Percentiles rank a stretch among this genome's conserved stretches.
Evolutionary conservation across 2,797 vertebrate genomes (phyloP).

Genomic region (Gymnodraco acuticeps): DNA sequence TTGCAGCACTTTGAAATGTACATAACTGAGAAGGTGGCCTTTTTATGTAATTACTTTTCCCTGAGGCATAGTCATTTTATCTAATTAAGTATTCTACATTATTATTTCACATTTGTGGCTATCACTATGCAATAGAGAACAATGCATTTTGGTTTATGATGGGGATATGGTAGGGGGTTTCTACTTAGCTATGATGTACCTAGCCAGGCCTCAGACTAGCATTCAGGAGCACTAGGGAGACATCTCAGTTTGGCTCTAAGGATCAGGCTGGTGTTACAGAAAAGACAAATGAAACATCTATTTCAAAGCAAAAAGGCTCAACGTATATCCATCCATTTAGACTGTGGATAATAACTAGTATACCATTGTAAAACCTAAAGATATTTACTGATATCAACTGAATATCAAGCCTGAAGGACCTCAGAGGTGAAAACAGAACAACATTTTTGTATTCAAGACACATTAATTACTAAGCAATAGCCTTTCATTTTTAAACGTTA

Average conservation of each 20-base stretch:
- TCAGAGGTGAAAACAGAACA: neutral
- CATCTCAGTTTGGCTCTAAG: too few relatives aligned
- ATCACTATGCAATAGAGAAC: neutral
- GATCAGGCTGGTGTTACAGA: neutral
- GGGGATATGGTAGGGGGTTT: neutral
- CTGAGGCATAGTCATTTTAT: neutral
- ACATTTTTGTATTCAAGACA: neutral
- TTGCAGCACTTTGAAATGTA: neutral
- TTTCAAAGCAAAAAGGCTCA: slow-evolving; percentile 14
- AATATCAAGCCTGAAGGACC: too few relatives aligned
- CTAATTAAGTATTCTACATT: slow-evolving; percentile 4
- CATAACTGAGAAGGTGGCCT: slow-evolving; percentile 1
- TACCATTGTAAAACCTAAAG: slow-evolving; percentile 1
- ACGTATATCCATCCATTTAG: neutral
- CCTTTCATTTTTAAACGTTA: neutral
- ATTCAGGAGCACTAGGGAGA: too few relatives aligned
- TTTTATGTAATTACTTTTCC: neutral
- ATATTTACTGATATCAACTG: slow-evolving; percentile 3
- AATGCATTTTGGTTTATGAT: slow-evolving; percentile 3
- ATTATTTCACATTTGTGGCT: neutral
- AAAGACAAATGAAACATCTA: slow-evolving; percentile 11
- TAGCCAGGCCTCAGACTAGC: too few relatives aligned
- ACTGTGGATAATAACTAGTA: neutral
- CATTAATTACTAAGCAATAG: neutral
- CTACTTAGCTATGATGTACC: neutral